These are phyloP conservation scores for Micromesistius poutassou DNA, from an alignment of 2,797 vertebrate genomes.

Conservation along the genomic window DNA sequence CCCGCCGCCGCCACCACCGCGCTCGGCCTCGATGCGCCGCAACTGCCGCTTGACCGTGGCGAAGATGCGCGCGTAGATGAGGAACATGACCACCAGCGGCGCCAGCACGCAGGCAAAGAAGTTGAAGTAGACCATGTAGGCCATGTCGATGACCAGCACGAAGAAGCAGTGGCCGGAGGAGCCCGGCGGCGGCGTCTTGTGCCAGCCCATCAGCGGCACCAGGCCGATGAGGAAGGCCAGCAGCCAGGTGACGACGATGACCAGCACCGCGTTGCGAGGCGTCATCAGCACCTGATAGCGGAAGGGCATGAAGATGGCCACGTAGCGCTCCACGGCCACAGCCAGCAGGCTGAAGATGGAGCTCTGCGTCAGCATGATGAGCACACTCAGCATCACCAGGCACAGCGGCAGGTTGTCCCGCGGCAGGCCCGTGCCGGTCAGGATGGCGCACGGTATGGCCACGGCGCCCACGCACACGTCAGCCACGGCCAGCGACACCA, in stretches of 20 bases:
- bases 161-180: constrained; percentile 66
- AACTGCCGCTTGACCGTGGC: constrained; percentile 64
- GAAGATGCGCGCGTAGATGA: constrained; percentile 75
- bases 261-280: constrained; percentile 60
- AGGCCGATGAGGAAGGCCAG: constrained; percentile 66
- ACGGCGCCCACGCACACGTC: constrained; percentile 75
- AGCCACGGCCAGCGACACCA: constrained; percentile 74
- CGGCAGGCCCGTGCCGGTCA: constrained; percentile 73
- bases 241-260: constrained; percentile 71
- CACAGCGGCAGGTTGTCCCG: constrained; percentile 70
- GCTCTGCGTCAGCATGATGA: constrained; percentile 79
- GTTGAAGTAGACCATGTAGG: constrained; percentile 72
- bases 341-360: constrained; percentile 80
- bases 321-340: constrained; percentile 75
- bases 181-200: constrained; percentile 52
- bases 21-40: constrained; percentile 57
- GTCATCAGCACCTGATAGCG: constrained; percentile 73
- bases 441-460: constrained; percentile 78
- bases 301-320: constrained; percentile 79
- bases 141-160: constrained; percentile 66
- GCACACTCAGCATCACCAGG: constrained; percentile 75
- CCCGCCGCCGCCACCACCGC: constrained; percentile 23
- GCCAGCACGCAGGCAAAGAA: constrained; percentile 67
- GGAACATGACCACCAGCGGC: constrained; percentile 73
- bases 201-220: constrained; percentile 78